Conservation (phyloP, 2,113 vertebrate genomes). For the Lepus europaeus region DNA sequence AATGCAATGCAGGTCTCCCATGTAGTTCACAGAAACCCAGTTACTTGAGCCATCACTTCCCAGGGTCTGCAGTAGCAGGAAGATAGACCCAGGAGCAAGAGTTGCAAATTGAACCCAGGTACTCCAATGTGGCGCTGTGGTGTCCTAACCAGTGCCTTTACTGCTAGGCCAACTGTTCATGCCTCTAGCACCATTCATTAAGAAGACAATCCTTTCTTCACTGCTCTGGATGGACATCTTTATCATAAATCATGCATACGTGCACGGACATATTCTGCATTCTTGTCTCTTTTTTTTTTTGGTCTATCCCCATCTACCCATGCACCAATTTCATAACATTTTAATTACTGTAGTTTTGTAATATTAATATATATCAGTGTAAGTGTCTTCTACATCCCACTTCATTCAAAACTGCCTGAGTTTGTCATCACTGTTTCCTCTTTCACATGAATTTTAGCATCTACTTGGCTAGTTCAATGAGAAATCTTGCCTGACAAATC, state of each 20-base stretch:
- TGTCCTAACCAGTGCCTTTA: too few species aligned
- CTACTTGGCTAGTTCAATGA: neutral
- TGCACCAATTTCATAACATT: neutral
- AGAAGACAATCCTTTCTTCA: neutral
- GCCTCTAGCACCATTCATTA: neutral
- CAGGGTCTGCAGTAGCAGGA: too few species aligned
- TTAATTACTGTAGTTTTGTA: neutral
- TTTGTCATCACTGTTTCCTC: slow-evolving; percentile 24
- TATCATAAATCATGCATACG: neutral
- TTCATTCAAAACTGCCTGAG: neutral
- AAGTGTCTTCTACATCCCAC: neutral
- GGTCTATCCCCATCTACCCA: neutral
- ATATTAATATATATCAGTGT: neutral
- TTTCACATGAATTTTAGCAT: slow-evolving; percentile 12
- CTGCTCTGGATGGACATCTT: neutral
- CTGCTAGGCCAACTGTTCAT: too few species aligned
- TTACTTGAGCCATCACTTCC: too few species aligned
- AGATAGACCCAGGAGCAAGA: too few species aligned
- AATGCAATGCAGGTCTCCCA: too few species aligned
- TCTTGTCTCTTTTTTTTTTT: neutral
- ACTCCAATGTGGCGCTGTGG: too few species aligned
- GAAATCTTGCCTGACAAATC: neutral
- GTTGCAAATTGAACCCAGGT: too few species aligned
- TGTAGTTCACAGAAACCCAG: too few species aligned
- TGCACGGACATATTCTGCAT: neutral